Conservation (phyloP, 1,140 invertebrate species). For the Drosophila tropicalis region DNA sequence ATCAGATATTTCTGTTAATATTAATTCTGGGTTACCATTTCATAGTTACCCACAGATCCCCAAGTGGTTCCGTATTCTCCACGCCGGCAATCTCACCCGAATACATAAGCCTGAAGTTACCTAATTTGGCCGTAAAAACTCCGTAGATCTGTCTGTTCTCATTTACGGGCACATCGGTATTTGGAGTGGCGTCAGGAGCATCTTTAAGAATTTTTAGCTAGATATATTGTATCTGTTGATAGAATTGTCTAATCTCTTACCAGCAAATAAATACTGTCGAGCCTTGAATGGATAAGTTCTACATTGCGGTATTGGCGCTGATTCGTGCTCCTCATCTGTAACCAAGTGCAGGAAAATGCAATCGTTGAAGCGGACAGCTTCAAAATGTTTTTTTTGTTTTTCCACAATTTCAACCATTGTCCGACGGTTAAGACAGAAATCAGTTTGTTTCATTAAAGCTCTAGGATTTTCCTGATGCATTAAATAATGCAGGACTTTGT, state of each 20-base stretch:
- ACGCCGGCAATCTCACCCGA: slow-evolving; percentile 26
- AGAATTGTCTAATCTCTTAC: slow-evolving; percentile 6
- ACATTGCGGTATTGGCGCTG: background rate
- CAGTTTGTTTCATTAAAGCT: background rate
- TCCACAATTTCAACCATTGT: background rate
- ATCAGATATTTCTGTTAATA: background rate
- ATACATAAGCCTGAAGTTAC: slow-evolving; percentile 29
- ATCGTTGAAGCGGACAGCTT: slow-evolving; percentile 12
- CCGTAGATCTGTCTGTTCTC: slow-evolving; percentile 20
- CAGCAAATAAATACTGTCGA: slow-evolving; percentile 25
- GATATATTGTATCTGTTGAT: too few species aligned
- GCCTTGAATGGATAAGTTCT: slow-evolving; percentile 18
- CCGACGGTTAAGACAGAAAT: slow-evolving; percentile 8
- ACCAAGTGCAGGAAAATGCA: slow-evolving; percentile 26
- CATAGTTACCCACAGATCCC: slow-evolving; percentile 28
- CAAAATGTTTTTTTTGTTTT: background rate
- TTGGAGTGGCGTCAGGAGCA: background rate
- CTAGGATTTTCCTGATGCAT: background rate
- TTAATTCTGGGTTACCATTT: too few species aligned
- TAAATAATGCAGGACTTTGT: background rate
- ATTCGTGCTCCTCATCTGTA: rapidly evolving
- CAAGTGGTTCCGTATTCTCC: slow-evolving; percentile 25
- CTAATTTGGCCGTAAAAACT: slow-evolving; percentile 29
- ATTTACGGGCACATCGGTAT: slow-evolving; percentile 8
- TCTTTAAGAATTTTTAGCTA: background rate